These are phyloP conservation scores for Sebastes iracundus DNA, from an alignment of 2,797 vertebrate species.

Conservation along the genomic window DNA sequence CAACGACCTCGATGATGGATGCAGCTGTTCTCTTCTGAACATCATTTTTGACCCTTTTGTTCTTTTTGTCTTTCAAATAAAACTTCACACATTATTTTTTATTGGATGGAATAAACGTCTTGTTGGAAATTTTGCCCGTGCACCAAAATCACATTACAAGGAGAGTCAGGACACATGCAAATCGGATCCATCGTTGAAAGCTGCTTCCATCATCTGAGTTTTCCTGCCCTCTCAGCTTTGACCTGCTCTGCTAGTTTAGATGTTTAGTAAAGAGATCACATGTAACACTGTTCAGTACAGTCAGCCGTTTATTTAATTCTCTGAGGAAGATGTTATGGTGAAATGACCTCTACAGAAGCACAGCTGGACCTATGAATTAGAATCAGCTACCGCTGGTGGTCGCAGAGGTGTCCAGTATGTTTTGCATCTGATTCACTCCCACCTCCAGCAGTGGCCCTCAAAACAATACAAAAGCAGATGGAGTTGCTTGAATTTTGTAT, in stretches of 20 bases:
- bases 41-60: constrained; percentile 12
- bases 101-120: not conserved
- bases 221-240: not conserved
- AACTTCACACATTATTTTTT: not conserved
- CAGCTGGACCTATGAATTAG: not conserved
- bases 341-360: not conserved
- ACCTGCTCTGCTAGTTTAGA: not conserved
- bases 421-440: not conserved
- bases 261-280: not conserved
- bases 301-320: not conserved
- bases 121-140: not conserved
- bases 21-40: constrained; percentile 3
- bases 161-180: constrained; percentile 26
- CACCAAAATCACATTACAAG: not conserved
- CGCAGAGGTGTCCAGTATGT: not conserved
- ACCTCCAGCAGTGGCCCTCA: not conserved
- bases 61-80: constrained; percentile 12
- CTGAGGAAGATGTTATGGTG: constrained; percentile 1
- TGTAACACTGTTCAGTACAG: not conserved
- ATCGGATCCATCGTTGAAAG: constrained; percentile 1
- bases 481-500: not conserved
- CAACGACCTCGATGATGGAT: not conserved
- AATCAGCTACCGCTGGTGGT: not conserved
- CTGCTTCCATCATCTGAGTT: not conserved
- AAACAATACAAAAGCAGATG: not conserved